Percentiles rank a stretch among this genome's conserved stretches.
Evolutionary conservation across 2,888 invertebrate species (phyloP).

Genomic region (Ichneumoninae sp.): DNA sequence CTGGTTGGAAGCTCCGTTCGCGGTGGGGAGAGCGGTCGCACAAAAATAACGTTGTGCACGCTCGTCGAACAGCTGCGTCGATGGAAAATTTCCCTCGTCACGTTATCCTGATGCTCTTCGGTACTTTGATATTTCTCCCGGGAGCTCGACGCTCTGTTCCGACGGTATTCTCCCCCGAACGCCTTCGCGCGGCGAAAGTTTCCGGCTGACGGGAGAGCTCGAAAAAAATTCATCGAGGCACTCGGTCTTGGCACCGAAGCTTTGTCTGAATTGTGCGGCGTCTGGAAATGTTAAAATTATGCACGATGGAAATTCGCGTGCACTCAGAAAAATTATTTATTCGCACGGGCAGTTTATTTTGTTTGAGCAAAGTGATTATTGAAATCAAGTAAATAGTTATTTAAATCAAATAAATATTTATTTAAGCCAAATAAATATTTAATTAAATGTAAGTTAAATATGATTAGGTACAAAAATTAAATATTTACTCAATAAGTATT

Average conservation of each 20-base stretch:
- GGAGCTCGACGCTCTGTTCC: neutral
- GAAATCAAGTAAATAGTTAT: no score
- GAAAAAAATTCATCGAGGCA: neutral
- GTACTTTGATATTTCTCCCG: constrained; percentile 46
- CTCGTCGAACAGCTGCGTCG: constrained; percentile 66
- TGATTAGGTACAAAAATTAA: no score
- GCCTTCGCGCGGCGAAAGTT: constrained; percentile 17
- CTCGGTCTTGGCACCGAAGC: neutral
- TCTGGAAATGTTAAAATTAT: neutral
- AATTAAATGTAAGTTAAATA: neutral
- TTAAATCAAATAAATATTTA: no score
- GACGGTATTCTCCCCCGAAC: constrained; percentile 41
- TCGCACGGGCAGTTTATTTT: no score
- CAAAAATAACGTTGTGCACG: constrained; percentile 73
- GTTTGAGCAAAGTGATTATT: no score
- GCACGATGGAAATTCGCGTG: neutral
- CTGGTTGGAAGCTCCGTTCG: constrained; percentile 28
- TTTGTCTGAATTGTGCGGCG: neutral
- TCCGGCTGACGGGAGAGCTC: constrained; percentile 6
- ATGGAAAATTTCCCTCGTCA: constrained; percentile 72
- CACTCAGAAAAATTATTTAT: no score
- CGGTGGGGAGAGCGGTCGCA: constrained; percentile 53
- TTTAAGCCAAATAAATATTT: neutral
- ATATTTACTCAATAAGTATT: no score
- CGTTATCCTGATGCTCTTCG: constrained; percentile 23